Evolutionary conservation across 2,888 invertebrate species (phyloP).

Genomic region (Nomada flava): DNA sequence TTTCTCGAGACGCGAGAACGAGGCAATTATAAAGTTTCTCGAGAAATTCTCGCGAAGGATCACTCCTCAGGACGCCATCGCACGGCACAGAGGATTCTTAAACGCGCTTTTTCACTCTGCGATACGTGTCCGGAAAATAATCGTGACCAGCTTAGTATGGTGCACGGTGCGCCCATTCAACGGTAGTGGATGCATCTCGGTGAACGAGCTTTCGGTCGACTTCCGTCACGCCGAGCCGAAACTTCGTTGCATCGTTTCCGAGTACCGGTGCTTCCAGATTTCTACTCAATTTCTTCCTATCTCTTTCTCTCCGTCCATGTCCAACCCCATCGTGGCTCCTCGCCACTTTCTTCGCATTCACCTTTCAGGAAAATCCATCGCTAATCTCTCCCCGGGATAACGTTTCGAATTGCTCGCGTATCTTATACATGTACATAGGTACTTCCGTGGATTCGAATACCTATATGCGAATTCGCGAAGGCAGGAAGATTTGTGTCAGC

Average conservation of each 20-base stretch:
- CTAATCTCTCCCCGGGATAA: conserved; percentile 47
- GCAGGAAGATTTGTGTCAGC: conserved; percentile 59
- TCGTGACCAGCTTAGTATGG: conserved; percentile 3
- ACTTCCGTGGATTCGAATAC: neutral
- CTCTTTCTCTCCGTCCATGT: neutral
- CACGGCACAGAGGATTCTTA: too few relatives aligned
- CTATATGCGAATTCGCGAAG: conserved; percentile 43
- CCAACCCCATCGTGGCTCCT: conserved; percentile 8
- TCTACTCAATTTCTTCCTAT: conserved; percentile 58
- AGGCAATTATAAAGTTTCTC: too few relatives aligned
- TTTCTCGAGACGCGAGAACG: too few relatives aligned
- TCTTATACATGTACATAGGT: neutral
- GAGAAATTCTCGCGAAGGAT: too few relatives aligned
- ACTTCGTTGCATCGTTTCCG: conserved; percentile 72
- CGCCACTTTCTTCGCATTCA: conserved; percentile 4
- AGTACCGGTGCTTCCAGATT: conserved; percentile 65
- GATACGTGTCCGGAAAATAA: conserved; percentile 19
- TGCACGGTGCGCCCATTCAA: neutral
- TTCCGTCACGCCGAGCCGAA: conserved; percentile 66
- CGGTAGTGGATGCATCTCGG: conserved; percentile 26
- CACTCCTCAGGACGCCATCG: too few relatives aligned
- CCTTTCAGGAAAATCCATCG: conserved; percentile 31
- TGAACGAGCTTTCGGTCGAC: conserved; percentile 63
- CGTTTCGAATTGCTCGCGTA: conserved; percentile 42
- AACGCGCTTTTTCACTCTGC: too few relatives aligned